These are phyloP conservation scores for Falco naumanni DNA, from an alignment of 2,797 vertebrate genomes.

Conservation along the genomic window DNA sequence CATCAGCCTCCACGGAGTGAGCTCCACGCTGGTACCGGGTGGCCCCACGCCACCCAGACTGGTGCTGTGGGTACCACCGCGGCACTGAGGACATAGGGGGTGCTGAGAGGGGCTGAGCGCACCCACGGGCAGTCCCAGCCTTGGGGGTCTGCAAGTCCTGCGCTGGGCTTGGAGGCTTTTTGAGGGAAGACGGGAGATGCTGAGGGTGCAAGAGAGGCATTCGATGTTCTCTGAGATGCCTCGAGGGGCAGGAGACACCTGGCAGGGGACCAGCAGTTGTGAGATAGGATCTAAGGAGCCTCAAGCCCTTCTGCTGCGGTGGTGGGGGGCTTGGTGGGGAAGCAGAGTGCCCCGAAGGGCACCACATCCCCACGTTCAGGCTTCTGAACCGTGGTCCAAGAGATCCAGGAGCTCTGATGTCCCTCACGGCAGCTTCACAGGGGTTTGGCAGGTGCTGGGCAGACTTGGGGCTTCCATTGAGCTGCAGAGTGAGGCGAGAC, in stretches of 20 bases:
- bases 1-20: not conserved
- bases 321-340: not conserved
- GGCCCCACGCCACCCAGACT: not conserved
- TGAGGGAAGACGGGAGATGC: not conserved
- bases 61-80: not conserved
- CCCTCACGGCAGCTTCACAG: not conserved
- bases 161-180: not conserved
- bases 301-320: not conserved
- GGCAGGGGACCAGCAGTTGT: not conserved
- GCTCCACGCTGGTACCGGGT: not conserved
- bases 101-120: not conserved
- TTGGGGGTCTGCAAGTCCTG: not conserved
- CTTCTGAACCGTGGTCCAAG: not conserved
- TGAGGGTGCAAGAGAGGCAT: not conserved
- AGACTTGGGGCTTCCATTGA: fast-evolving
- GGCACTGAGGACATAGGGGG: fast-evolving
- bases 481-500: not conserved
- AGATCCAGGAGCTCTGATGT: not conserved
- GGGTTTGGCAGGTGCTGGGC: too few relatives aligned
- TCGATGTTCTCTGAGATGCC: not conserved
- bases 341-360: not conserved
- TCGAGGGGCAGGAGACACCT: not conserved
- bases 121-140: not conserved
- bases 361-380: not conserved
- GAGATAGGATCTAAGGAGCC: not conserved